Evolutionary conservation across 2,888 invertebrate genomes (phyloP).

Genomic region (Calameuta idolon): DNA sequence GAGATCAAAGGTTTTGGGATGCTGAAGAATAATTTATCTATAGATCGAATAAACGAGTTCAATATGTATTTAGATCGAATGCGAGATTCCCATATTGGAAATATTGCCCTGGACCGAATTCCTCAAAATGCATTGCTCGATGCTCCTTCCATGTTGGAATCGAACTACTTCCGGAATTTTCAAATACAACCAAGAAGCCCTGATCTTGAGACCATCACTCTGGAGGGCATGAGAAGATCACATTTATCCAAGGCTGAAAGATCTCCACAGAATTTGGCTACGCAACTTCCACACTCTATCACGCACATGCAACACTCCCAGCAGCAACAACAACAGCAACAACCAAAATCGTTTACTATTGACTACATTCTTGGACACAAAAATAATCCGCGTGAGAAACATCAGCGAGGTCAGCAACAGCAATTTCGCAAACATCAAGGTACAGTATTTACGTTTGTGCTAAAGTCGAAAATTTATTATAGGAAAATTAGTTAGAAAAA

Average conservation of each 20-base stretch:
- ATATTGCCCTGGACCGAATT: conserved; percentile 48
- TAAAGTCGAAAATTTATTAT: not conserved
- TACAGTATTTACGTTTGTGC: conserved; percentile 23
- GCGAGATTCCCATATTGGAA: conserved; percentile 44
- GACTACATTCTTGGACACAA: conserved; percentile 87
- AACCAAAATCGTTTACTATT: conserved; percentile 85
- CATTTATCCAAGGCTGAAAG: conserved; percentile 43
- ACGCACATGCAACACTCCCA: conserved; percentile 52
- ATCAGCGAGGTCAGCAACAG: conserved; percentile 52
- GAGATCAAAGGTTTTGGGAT: conserved; percentile 52
- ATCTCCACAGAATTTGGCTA: conserved; percentile 39
- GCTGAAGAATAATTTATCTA: conserved; percentile 43
- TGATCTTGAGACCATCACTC: conserved; percentile 50
- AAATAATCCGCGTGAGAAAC: conserved; percentile 64
- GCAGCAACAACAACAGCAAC: conserved; percentile 57
- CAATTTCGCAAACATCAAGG: conserved; percentile 56
- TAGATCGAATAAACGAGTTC: conserved; percentile 55
- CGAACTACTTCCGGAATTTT: conserved; percentile 45
- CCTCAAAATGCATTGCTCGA: conserved; percentile 45
- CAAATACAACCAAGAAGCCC: conserved; percentile 50
- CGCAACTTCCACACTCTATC: conserved; percentile 42
- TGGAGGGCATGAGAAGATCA: conserved; percentile 57
- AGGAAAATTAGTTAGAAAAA: not conserved
- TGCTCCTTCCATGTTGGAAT: conserved; percentile 45
- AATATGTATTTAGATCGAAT: conserved; percentile 49